A percentile compares a stretch with the other conserved stretches of the same genome.
phyloP scores from a whole-genome alignment of 1,140 invertebrate genomes.

The Bombyx mandarina region DNA sequence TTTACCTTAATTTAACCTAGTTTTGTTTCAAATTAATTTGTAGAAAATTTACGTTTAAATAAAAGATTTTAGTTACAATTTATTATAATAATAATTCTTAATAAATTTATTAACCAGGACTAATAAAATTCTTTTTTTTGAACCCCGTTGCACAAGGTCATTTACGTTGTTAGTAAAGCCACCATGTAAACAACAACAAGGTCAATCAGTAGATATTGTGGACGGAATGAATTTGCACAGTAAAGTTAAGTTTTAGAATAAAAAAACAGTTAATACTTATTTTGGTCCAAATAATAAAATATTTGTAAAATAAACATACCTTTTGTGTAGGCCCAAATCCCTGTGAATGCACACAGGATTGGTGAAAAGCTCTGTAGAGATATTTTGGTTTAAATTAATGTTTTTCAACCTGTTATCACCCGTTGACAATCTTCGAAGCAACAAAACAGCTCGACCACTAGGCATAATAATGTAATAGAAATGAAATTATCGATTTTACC shows the following conservation, averaged over 20 bases:
- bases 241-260: background rate
- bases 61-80: no score
- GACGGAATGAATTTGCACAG: background rate
- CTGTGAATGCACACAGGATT: constrained; percentile 43
- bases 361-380: constrained; percentile 36
- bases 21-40: no score
- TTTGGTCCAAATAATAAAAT: background rate
- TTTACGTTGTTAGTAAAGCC: constrained; percentile 8
- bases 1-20: no score
- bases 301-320: constrained; percentile 24
- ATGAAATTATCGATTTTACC: constrained; percentile 9
- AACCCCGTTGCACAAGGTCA: constrained; percentile 19
- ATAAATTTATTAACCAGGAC: no score
- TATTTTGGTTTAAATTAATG: constrained; percentile 50
- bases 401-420: constrained; percentile 57
- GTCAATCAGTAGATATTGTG: constrained; percentile 14
- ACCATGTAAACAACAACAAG: constrained; percentile 35
- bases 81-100: no score
- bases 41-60: no score
- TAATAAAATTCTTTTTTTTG: background rate
- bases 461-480: constrained; percentile 48
- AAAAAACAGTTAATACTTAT: background rate
- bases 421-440: constrained; percentile 56
- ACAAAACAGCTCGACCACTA: constrained; percentile 52
- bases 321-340: constrained; percentile 45